Evolutionary conservation across 2,797 vertebrate genomes (phyloP).

Genomic region (Fringilla coelebs): DNA sequence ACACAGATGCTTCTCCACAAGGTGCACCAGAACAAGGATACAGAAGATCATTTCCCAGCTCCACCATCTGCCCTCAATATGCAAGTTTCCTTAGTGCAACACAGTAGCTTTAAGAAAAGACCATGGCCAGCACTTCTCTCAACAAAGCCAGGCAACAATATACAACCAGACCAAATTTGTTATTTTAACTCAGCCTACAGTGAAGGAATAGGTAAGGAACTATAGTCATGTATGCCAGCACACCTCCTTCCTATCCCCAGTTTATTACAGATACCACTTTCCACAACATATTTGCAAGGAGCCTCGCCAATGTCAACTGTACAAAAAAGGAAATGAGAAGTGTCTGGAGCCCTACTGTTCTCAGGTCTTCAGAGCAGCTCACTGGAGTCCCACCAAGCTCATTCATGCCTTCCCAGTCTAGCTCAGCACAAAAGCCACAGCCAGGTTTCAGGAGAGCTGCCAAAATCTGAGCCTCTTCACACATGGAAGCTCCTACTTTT

Average conservation of each 20-base stretch:
- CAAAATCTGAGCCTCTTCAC: not conserved
- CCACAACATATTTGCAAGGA: not conserved
- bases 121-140: not conserved
- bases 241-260: not conserved
- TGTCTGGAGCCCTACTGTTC: not conserved
- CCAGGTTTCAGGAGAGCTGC: not conserved
- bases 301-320: not conserved
- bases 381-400: not conserved
- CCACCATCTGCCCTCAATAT: not conserved
- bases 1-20: not conserved
- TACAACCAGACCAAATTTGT: fast-evolving
- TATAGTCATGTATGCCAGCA: not conserved
- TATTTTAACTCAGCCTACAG: not conserved
- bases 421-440: not conserved
- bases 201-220: not conserved
- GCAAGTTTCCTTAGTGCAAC: not conserved
- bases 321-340: not conserved
- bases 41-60: not conserved
- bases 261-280: not conserved
- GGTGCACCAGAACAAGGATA: not conserved
- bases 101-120: not conserved
- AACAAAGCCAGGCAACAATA: not conserved
- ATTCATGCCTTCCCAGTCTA: not conserved
- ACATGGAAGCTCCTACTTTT: not conserved
- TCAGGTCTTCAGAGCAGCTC: not conserved